Evolutionary conservation across 1,140 invertebrate species (phyloP), one percentile per base, ranked within the genome.

Genomic region (Linepithema humile): DNA sequence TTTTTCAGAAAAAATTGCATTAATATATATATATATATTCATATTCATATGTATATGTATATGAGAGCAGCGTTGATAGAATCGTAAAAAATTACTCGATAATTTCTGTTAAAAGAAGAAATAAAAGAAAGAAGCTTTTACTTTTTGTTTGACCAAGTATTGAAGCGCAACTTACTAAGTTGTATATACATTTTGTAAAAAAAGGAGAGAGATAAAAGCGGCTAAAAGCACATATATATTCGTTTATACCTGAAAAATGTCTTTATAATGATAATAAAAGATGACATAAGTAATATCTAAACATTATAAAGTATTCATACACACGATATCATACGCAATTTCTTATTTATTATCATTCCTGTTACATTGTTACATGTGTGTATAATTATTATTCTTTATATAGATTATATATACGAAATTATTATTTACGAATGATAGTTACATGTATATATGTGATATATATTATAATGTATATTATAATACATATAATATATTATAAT

Each of bases 331-430:
- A 69, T 20, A 74, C 38, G 35, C 55, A 64, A 74, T 62, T 10
- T 83, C 35, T 89, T 89, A 89, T 89, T 89, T 89, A 89, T 89
- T 89, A 64, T 60, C 88, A 89, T 89, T 86, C 80, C 69, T 88
- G 32, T 85, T 65, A 78, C 20, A 78, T 62, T 53, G 23, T 38
- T 85, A 57, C 29, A 57, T 86, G 12, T 29, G 69, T 85, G 88
- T 74, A 84, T 89, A 86, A 82, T 80, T 88, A 75, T 73, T 69
- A 80, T 80, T 45, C 43, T 82, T 73, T 35, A 73, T 32, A 45
- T 59, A 26, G n/a, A n/a, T n/a, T 43, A 29, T 40, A 20, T 20
- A 43, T 40, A 73, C 23, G 15, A 3, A 60, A 17, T 40, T 35
- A 10, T 7, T 38, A 29, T 73, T 20, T 60, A 23, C 10, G 2